Base-by-base conservation (phyloP, 2,888 invertebrate species). In the Dryococelus australis region DNA sequence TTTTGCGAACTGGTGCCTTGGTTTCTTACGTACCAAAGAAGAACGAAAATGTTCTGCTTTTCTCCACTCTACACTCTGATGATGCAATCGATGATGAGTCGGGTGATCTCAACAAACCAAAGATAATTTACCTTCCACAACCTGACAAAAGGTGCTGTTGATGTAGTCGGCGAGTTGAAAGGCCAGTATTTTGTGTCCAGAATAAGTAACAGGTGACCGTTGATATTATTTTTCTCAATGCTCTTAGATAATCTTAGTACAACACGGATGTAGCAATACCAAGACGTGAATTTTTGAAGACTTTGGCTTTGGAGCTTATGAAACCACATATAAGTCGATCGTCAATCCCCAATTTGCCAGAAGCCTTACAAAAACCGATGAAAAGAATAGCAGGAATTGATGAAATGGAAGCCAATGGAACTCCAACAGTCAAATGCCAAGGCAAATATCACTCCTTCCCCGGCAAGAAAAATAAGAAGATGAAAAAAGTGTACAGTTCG, bases 61-160 rank as follows among this genome's bases (percentile, higher is more conserved):
- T 65, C 20, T 65, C 65, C 65, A 65, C 65, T 12, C 65, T 65
- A 65, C 65, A 65, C 16, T 65, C 65, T 16, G 65, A 65, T 65
- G 65, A 65, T 16, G 16, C 10, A 24, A 65, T 65, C 20, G 65
- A 65, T 20, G 20, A 65, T n/a, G 65, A 20, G 24, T 65, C 65
- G 20, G 65, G 65, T 12, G 65, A 65, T 16, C 10, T 65, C 16
- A 65, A 65, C 16, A 65, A 65, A 65, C 65, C 65, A 20, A 16
- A 65, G 20, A 65, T 65, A 65, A 65, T 65, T n/a, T 65, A 65
- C 65, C 65, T 65, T 65, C 65, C 16, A 65, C 65, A 65, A 65
- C 20, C 24, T 65, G 20, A 65, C 65, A 9, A 65, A 65, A 20
- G 65, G 65, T 16, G 65, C 13, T 20, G 65, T 65, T 9, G 65